These are phyloP conservation scores for Diphyllodes magnificus DNA, from an alignment of 2,113 vertebrate genomes.

Conservation along the genomic window DNA sequence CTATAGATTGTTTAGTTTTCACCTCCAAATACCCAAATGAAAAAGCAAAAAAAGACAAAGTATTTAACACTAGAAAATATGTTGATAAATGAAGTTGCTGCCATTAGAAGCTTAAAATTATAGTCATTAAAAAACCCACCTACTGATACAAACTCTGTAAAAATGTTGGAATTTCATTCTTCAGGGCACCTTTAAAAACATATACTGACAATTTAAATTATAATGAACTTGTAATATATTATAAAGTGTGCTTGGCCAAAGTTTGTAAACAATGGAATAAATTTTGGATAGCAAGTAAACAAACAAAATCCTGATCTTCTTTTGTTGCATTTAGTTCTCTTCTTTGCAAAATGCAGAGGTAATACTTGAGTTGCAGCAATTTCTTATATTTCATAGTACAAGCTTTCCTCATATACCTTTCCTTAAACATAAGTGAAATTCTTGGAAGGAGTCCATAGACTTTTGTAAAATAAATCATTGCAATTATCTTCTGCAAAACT, in stretches of 20 bases:
- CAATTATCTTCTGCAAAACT: not conserved
- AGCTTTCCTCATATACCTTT: not conserved
- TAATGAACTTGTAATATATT: not conserved
- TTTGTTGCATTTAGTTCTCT: not conserved
- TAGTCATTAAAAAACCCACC: not conserved
- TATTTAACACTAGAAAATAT: not conserved
- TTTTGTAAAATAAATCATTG: not conserved
- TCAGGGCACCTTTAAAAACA: not conserved
- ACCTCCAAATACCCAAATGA: not conserved
- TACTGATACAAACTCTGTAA: not conserved
- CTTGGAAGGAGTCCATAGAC: not conserved
- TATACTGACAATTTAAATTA: not conserved
- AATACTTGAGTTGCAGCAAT: not conserved
- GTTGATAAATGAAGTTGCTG: not conserved
- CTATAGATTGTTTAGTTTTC: not conserved
- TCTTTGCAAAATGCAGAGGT: not conserved
- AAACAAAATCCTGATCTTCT: not conserved
- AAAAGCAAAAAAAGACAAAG: not conserved
- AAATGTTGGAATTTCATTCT: not conserved
- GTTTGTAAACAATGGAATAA: not conserved
- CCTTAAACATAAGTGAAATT: not conserved
- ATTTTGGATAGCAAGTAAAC: not conserved
- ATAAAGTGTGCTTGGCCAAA: not conserved
- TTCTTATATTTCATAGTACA: not conserved
- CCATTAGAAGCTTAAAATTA: not conserved